These are phyloP conservation scores for Amazona ochrocephala DNA, from an alignment of 2,797 vertebrate species.

Conservation along the genomic window DNA sequence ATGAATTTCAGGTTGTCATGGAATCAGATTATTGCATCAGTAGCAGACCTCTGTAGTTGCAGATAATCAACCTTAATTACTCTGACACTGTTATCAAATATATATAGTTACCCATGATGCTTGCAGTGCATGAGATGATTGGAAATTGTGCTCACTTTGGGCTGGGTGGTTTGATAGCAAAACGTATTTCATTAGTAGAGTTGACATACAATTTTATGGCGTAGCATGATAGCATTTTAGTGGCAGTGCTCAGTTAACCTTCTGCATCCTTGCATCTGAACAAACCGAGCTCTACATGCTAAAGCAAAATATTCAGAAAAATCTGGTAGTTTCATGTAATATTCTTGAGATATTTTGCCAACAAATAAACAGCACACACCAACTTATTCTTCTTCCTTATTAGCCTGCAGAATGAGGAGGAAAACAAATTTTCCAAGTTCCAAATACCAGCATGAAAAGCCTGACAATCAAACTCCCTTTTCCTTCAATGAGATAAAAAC, in stretches of 20 bases:
- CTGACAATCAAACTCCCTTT: neutral
- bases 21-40: conserved; percentile 18
- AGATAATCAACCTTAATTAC: conserved; percentile 59
- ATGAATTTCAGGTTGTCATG: conserved; percentile 34
- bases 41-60: neutral
- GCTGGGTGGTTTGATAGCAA: neutral
- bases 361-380: neutral
- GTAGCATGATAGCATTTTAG: neutral
- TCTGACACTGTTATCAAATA: neutral
- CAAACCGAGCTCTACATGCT: neutral
- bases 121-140: neutral
- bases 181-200: neutral
- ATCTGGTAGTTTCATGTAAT: conserved; percentile 10
- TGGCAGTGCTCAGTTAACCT: neutral
- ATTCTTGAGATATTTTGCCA: conserved; percentile 7
- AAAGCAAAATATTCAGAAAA: neutral
- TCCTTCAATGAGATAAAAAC: neutral
- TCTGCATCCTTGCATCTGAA: neutral
- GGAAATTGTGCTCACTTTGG: neutral
- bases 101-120: conserved; percentile 7
- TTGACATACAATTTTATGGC: neutral
- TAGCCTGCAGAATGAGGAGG: neutral
- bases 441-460: neutral
- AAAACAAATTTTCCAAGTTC: conserved; percentile 8
- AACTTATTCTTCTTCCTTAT: conserved; percentile 30